phyloP scores from a whole-genome alignment of 2,797 vertebrate species.

The Euthynnus affinis region DNA sequence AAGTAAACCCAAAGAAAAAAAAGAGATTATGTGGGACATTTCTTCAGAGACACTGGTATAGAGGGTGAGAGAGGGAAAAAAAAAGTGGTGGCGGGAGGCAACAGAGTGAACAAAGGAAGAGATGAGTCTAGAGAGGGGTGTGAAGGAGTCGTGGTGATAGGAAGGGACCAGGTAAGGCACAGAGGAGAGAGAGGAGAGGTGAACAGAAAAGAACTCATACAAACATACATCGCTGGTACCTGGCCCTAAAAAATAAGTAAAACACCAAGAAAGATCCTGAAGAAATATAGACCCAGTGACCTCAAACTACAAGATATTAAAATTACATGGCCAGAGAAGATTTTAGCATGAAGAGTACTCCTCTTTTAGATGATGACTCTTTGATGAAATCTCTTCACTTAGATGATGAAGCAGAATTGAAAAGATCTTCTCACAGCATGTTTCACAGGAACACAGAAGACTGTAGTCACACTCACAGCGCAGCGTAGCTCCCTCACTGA shows the following conservation, averaged over 20 bases:
- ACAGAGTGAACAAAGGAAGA: slow-evolving; percentile 46
- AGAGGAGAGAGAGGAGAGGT: not conserved
- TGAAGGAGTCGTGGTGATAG: slow-evolving; percentile 18
- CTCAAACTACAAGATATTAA: slow-evolving; percentile 13
- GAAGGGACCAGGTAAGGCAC: not conserved
- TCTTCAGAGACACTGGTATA: slow-evolving; percentile 16
- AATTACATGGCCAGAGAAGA: not conserved
- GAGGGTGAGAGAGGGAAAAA: slow-evolving; percentile 34
- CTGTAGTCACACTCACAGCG: not conserved
- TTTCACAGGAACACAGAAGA: slow-evolving; percentile 1
- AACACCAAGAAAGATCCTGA: slow-evolving; percentile 31
- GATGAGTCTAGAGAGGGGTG: slow-evolving; percentile 54
- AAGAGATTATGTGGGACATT: slow-evolving; percentile 54
- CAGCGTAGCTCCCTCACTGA: slow-evolving; percentile 1
- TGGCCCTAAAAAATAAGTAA: slow-evolving; percentile 25
- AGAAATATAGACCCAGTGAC: slow-evolving; percentile 36
- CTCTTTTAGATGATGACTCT: not conserved
- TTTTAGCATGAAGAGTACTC: not conserved
- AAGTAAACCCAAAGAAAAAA: slow-evolving; percentile 56
- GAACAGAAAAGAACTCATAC: slow-evolving; percentile 10
- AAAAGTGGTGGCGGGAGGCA: slow-evolving; percentile 38
- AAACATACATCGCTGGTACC: not conserved
- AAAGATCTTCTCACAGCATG: slow-evolving; percentile 11
- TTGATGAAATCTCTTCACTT: not conserved
- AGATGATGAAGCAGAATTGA: not conserved